phyloP scores from a whole-genome alignment of 2,113 vertebrate genomes.

The Neotoma lepida region DNA sequence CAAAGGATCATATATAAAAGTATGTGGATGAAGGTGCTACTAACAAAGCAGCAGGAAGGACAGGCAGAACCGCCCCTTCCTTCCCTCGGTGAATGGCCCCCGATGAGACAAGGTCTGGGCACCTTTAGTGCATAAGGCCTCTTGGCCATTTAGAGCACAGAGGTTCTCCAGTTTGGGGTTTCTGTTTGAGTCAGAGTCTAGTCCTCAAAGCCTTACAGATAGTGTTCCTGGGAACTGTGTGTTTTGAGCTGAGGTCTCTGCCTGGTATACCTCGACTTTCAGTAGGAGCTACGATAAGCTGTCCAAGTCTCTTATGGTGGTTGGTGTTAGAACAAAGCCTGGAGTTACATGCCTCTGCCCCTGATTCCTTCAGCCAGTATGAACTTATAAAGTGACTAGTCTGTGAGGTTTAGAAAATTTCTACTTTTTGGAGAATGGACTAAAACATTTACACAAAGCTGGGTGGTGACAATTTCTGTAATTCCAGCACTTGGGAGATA shows the following conservation, averaged over 20 bases:
- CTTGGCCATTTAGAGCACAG: no score
- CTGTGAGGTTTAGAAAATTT: background rate
- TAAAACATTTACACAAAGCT: background rate
- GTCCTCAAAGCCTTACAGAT: background rate
- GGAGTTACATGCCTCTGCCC: background rate
- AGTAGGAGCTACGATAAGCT: fast-evolving
- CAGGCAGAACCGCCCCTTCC: background rate
- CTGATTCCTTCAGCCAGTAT: fast-evolving
- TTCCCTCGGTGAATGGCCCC: background rate
- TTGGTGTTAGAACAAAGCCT: background rate
- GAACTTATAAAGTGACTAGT: background rate
- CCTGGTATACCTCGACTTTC: background rate
- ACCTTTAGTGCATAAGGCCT: no score
- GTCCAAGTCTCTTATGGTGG: fast-evolving
- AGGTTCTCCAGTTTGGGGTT: background rate
- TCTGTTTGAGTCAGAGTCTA: background rate
- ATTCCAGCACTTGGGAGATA: background rate
- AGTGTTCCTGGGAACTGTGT: background rate
- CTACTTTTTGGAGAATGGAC: background rate
- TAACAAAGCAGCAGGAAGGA: no score
- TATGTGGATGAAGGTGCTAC: background rate
- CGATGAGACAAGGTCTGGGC: fast-evolving
- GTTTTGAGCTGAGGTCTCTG: fast-evolving
- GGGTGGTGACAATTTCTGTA: background rate
- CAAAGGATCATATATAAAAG: background rate